Conservation (phyloP, 2,888 invertebrate species). For the Dryobotodes eremita region DNA sequence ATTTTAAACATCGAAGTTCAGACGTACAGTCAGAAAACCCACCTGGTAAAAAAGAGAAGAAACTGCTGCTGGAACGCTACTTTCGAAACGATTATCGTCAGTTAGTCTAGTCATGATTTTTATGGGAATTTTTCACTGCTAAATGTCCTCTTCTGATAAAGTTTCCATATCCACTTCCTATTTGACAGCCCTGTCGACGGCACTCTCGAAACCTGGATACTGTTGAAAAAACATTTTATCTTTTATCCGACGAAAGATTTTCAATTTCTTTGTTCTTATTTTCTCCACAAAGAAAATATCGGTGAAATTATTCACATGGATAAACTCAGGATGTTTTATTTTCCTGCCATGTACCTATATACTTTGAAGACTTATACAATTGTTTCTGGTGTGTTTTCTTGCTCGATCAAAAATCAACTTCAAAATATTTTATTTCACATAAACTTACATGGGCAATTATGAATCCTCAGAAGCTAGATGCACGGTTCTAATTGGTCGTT, state of each 20-base stretch:
- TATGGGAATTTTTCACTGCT: neutral
- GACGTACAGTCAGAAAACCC: too few species aligned
- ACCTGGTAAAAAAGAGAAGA: neutral
- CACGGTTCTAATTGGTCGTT: too few species aligned
- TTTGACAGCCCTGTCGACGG: neutral
- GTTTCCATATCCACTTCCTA: neutral
- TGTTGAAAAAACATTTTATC: neutral
- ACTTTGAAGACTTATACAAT: slow-evolving; percentile 3
- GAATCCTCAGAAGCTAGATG: too few species aligned
- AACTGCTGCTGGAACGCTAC: neutral
- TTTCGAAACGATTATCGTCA: neutral
- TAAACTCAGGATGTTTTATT: neutral
- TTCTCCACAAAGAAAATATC: neutral
- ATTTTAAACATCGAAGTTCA: too few species aligned
- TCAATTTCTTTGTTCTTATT: neutral
- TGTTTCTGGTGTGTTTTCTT: neutral
- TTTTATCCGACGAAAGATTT: neutral
- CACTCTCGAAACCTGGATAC: too few species aligned
- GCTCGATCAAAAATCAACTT: too few species aligned
- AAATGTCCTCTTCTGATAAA: too few species aligned
- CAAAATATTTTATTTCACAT: too few species aligned
- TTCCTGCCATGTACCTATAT: too few species aligned
- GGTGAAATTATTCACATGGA: slow-evolving; percentile 1
- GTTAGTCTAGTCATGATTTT: neutral
- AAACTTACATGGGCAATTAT: too few species aligned